Conservation (phyloP, 1,140 invertebrate genomes). For the Dreissena rostriformis region DNA sequence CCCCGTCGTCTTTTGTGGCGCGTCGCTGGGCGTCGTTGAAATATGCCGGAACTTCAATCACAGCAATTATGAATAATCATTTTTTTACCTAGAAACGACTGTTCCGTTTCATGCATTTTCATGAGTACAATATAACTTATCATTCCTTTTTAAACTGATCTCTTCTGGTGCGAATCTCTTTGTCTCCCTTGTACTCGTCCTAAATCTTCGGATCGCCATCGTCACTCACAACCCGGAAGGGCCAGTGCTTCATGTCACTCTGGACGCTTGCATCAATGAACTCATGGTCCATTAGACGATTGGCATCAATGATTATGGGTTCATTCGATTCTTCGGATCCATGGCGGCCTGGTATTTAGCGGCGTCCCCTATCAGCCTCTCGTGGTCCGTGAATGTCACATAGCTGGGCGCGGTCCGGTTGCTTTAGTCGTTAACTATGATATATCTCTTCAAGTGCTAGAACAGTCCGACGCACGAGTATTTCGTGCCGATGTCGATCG, state of each 20-base stretch:
- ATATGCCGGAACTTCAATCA: conserved; percentile 82
- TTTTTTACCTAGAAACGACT: conserved; percentile 97
- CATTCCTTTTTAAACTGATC: too few relatives aligned
- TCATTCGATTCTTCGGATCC: conserved; percentile 93
- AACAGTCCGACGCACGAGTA: conserved; percentile 84
- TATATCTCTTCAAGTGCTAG: conserved; percentile 94
- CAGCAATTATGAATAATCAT: too few relatives aligned
- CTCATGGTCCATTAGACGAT: conserved; percentile 88
- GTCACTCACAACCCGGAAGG: conserved; percentile 92
- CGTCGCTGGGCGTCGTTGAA: conserved; percentile 85
- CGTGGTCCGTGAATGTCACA: conserved; percentile 98
- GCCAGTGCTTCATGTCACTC: conserved; percentile 85
- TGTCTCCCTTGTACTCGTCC: conserved; percentile 91
- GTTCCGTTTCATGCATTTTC: conserved; percentile 96
- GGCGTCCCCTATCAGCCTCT: conserved; percentile 97
- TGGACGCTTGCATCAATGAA: conserved; percentile 89
- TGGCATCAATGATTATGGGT: conserved; percentile 88
- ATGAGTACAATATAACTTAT: conserved; percentile 93
- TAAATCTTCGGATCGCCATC: conserved; percentile 92
- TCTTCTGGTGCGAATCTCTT: conserved; percentile 96
- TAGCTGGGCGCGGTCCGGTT: conserved; percentile 98
- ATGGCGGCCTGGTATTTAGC: conserved; percentile 95
- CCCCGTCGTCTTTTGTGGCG: neutral
- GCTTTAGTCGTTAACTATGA: conserved; percentile 98
- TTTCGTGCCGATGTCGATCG: conserved; percentile 82